Conservation (phyloP, 2,113 vertebrate genomes). For the Hiodon alosoides region DNA sequence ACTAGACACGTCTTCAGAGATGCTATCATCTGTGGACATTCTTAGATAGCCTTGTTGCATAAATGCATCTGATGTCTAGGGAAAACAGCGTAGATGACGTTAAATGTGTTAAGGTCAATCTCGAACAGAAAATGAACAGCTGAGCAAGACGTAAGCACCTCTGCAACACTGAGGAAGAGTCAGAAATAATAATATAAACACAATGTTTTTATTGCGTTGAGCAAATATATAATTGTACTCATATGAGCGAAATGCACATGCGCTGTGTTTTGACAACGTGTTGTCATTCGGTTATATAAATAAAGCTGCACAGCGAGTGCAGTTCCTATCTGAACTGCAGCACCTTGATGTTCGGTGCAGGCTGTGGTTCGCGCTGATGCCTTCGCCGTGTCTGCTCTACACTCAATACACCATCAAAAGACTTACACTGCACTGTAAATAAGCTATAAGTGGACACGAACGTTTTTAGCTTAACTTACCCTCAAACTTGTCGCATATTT, state of each 20-base stretch:
- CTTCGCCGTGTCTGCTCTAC: neutral
- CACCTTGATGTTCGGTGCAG: neutral
- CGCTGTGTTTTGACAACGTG: constrained; percentile 1
- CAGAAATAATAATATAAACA: neutral
- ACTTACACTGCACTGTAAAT: neutral
- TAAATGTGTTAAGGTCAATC: neutral
- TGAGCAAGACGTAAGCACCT: neutral
- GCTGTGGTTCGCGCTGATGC: neutral
- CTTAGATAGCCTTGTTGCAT: constrained; percentile 54
- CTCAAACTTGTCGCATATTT: constrained; percentile 16
- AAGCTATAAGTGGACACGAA: neutral
- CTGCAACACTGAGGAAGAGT: neutral
- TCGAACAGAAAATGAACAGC: neutral
- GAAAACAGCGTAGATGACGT: neutral
- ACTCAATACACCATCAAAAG: too few species aligned
- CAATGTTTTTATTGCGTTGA: neutral
- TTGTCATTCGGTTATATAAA: constrained; percentile 17
- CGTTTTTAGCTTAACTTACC: constrained; percentile 16
- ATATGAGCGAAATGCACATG: neutral
- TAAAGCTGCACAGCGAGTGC: neutral
- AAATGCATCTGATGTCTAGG: constrained; percentile 46
- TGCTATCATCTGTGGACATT: constrained; percentile 72
- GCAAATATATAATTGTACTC: neutral
- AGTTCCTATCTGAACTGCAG: constrained; percentile 15
- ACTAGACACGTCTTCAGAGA: constrained; percentile 70